These are phyloP conservation scores for Periplaneta americana DNA, from an alignment of 1,140 invertebrate genomes.

Conservation along the genomic window DNA sequence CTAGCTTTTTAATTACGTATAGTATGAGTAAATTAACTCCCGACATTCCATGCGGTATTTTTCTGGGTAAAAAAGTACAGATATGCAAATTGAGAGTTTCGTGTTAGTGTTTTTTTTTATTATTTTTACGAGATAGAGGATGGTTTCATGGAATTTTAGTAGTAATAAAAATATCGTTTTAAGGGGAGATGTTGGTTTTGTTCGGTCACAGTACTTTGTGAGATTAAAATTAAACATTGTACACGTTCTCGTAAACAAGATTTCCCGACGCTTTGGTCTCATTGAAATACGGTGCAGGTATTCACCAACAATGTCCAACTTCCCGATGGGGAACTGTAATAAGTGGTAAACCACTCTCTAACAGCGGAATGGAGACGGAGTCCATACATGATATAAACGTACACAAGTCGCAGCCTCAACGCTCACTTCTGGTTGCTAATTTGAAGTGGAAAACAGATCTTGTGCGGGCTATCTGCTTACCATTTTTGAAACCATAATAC, in stretches of 20 bases:
- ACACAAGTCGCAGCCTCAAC: too few relatives aligned
- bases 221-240: background rate
- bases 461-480: too few relatives aligned
- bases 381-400: too few relatives aligned
- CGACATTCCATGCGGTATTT: background rate
- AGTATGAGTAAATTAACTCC: background rate
- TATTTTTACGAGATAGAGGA: background rate
- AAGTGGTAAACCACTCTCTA: background rate
- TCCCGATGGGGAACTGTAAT: background rate
- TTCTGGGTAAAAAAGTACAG: background rate
- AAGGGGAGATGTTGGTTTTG: background rate
- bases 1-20: background rate
- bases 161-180: background rate
- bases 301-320: background rate
- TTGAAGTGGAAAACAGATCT: too few relatives aligned
- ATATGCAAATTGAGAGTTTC: background rate
- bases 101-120: background rate
- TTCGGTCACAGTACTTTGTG: background rate
- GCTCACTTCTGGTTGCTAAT: too few relatives aligned
- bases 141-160: background rate
- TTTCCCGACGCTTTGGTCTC: background rate
- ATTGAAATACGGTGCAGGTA: background rate
- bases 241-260: background rate
- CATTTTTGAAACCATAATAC: too few relatives aligned
- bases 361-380: too few relatives aligned